Evolutionary conservation across 2,888 invertebrate species (phyloP), one percentile per base, ranked within the genome.

Genomic region (Ophion slaviceki): DNA sequence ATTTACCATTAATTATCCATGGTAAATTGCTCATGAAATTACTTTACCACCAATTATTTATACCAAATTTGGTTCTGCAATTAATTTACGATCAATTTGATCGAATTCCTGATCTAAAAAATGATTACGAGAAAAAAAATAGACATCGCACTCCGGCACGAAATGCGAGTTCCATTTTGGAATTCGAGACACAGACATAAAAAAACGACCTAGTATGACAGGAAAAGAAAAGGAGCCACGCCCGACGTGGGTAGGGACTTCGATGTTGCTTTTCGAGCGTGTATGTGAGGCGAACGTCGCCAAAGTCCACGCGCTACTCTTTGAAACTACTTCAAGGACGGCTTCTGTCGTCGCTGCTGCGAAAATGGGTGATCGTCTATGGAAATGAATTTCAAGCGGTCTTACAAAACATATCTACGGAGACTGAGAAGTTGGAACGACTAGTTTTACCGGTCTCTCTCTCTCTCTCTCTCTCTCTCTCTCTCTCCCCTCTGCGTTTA

Each of bases 331-430:
- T 87, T 84, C 87, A 88, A 88, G 88, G 87, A 88, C 88, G 83
- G 77, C 75, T 68, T 85, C 77, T 79, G 62, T 71, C 32, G n/a
- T 57, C 36, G 40, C 62, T 57, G 47, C 75, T 36, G 79, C 66
- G 84, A 85, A 87, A 87, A 88, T 88, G 82, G 85, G 88, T 80
- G 87, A 86, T 88, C 86, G 84, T 82, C 86, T 77, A 85, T 88
- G 83, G 84, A 87, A 86, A 88, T 86, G 81, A 85, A 86, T 87
- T 87, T 79, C 75, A 70, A 82, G 70, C 77, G 80, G 61, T 79
- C 81, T 67, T 75, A 45, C 79, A 66, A 80, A 82, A n/a, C 57
- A 70, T 61, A 68, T 75, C 24, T 68, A 11, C 78, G 57, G 77
- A 61, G 76, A 45, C 74, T 17, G 28, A 62, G 47, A 70, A 71